phyloP scores from a whole-genome alignment of 2,797 vertebrate species.

The Tragelaphus oryx region DNA sequence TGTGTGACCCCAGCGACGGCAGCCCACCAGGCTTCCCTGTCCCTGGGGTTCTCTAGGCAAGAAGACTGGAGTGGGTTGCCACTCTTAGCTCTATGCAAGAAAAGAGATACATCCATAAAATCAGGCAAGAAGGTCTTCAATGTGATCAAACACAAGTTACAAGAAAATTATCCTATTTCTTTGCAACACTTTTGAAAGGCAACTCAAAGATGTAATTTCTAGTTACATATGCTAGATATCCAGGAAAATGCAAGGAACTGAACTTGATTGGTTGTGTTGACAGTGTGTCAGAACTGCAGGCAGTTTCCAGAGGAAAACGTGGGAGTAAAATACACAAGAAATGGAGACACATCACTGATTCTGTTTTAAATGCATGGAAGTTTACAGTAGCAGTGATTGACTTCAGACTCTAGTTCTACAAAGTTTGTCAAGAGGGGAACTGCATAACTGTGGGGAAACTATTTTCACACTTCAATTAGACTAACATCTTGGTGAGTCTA shows the following conservation, averaged over 20 bases:
- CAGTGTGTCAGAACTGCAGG: conserved; percentile 9
- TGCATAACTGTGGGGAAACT: not conserved
- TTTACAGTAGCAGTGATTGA: not conserved
- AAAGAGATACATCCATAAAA: not conserved
- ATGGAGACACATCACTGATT: not conserved
- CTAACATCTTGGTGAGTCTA: not conserved
- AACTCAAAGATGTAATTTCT: not conserved
- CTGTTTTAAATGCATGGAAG: not conserved
- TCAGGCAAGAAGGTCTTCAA: not conserved
- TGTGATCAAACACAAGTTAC: not conserved
- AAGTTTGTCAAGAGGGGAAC: not conserved
- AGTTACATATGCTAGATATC: not conserved
- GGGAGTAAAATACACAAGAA: not conserved
- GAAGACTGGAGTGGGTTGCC: no score
- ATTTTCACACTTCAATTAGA: conserved; percentile 46
- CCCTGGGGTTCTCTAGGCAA: no score
- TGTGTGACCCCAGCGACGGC: no score
- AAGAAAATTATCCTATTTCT: not conserved
- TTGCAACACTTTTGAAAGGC: not conserved
- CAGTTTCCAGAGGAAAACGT: conserved; percentile 21
- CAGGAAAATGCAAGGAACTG: conserved; percentile 17
- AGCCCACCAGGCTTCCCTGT: no score
- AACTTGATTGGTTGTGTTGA: conserved; percentile 45
- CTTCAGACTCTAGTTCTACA: not conserved
- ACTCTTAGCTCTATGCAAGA: not conserved